Base-by-base conservation (phyloP, 2,888 invertebrate species). In the Drosophila aldrichi region DNA sequence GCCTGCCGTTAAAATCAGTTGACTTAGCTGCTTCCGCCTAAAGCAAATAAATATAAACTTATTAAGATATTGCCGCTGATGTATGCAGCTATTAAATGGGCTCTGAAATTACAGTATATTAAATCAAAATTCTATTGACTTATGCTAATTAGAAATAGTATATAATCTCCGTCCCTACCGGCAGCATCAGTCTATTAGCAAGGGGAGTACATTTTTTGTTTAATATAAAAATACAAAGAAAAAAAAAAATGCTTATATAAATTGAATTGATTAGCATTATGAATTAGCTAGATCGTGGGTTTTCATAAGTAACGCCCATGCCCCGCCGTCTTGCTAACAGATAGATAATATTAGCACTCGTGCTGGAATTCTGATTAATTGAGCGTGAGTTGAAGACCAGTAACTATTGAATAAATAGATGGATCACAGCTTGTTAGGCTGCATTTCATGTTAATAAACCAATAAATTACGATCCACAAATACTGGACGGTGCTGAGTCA, bases 361-460 rank as follows among this genome's bases (percentile, higher is more conserved):
- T 75, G 80, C 48, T 67, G 58, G 61, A 57, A 83, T 66, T 74
- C 72, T 88, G 83, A 89, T 81, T 85, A 83, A 88, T 82, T 81
- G 76, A 72, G 82, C 88, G 85, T 73, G 72, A 79, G 75, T 88
- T 71, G 70, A 59, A 64, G 81, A 58, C 43, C 46, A 62, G 57
- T 25, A 43, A 56, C 59, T 59, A 51, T 58, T 64, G 46, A 67
- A 59, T 52, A 62, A 55, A 55, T 79, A 36, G 63, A 12, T 25
- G n/a, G 36, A 44, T 55, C 44, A 36, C 63, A 52, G 48, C 58
- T 63, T 40, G 66, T 76, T 72, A 29, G 57, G n/a, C 61, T 57
- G 49, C 51, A 52, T 64, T 66, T 48, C 29, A 32, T 25, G 36
- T 66, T 64, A 79, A 77, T 74, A 49, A 73, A 62, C 70, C 49